A percentile compares a stretch with the other conserved stretches of the same genome.
Evolutionary conservation across 2,888 invertebrate species (phyloP).

Genomic region (Pyrrhia umbra): DNA sequence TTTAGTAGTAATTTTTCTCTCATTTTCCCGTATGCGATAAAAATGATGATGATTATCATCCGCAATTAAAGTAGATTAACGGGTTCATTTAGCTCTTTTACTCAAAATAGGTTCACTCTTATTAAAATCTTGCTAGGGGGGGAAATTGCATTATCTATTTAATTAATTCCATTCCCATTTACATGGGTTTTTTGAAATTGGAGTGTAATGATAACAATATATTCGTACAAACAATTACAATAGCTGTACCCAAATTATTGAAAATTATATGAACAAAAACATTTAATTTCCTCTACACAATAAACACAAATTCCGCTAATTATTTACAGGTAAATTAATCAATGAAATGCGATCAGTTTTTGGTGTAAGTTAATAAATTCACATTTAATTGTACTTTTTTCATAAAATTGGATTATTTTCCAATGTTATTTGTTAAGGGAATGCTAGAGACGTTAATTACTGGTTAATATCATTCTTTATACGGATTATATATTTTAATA

Average conservation of each 20-base stretch:
- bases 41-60: background rate
- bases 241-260: background rate
- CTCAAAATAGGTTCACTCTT: too few relatives aligned
- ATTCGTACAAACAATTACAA: background rate
- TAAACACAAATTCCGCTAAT: conserved; percentile 27
- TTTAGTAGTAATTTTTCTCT: background rate
- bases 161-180: conserved; percentile 5
- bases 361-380: conserved; percentile 29
- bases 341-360: conserved; percentile 41
- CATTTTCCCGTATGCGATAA: background rate
- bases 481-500: conserved; percentile 36
- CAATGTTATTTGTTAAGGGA: conserved; percentile 52
- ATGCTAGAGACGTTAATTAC: conserved; percentile 46
- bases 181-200: background rate
- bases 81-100: background rate
- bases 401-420: conserved; percentile 39
- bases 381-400: conserved; percentile 59
- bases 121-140: background rate
- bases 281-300: background rate
- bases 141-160: background rate
- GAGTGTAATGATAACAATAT: background rate
- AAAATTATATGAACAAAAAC: conserved; percentile 3
- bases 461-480: conserved; percentile 40
- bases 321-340: conserved; percentile 42
- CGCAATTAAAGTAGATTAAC: background rate